Percentiles rank a stretch among this genome's conserved stretches.
These are phyloP conservation scores for Sebastes fasciatus DNA, from an alignment of 2,113 vertebrate genomes.

Conservation along the genomic window DNA sequence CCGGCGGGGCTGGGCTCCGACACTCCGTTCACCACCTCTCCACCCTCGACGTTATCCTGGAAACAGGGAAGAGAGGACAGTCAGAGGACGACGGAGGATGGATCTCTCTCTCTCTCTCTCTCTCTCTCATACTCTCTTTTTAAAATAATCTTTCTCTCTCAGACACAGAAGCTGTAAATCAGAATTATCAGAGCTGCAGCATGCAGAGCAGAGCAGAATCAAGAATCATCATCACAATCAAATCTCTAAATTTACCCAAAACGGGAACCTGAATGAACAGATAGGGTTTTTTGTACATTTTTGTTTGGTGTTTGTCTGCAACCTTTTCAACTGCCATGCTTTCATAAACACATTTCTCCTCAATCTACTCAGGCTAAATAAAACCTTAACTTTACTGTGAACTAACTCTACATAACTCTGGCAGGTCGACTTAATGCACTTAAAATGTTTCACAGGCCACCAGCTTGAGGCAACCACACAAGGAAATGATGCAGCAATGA, in stretches of 20 bases:
- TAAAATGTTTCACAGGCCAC: neutral
- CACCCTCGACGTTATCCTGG: conserved; percentile 88
- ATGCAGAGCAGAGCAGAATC: conserved; percentile 66
- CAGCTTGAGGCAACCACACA: neutral
- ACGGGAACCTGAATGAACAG: neutral
- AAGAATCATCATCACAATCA: no score
- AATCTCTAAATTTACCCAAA: neutral
- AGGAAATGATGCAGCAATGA: neutral
- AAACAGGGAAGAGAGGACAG: conserved; percentile 20
- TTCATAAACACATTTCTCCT: neutral
- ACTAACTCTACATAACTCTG: neutral
- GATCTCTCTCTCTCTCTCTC: neutral
- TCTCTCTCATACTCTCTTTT: no score
- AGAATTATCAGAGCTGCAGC: conserved; percentile 46
- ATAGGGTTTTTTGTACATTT: neutral
- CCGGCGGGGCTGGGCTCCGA: conserved; percentile 92
- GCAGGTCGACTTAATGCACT: neutral
- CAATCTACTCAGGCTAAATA: neutral
- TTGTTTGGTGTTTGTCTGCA: neutral
- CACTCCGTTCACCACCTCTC: conserved; percentile 92
- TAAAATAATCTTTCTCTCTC: neutral
- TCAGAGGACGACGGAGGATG: neutral
- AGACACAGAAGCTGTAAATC: conserved; percentile 51
- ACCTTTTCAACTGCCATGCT: neutral
- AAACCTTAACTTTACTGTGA: neutral